Evolutionary conservation across 2,888 invertebrate species (phyloP), one percentile per base, ranked within the genome.

Genomic region (Leucoptera coffeella): DNA sequence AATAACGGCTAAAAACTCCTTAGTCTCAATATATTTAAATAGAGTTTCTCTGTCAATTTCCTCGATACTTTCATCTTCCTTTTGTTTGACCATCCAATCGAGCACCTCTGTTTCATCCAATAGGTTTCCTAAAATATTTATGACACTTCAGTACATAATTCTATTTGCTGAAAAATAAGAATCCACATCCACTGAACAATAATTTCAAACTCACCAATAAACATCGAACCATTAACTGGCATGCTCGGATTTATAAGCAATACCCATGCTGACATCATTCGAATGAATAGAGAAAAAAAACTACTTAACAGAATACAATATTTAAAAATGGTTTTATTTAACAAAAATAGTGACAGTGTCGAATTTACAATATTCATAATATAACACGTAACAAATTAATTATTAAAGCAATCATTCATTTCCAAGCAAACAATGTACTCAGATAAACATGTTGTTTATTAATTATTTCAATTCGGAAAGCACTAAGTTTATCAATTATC

Each of bases 21-120:
- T 89, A 15, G 83, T 84, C 45, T 85, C 86, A 40, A 93, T 90
- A 56, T 88, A 87, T 45, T 86, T 84, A 49, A 79, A 79, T 22
- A 93, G 69, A 42, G 79, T 77, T 26, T 89, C 87, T 42, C 93
- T 77, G 44, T 87, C 82, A 34, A 93, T 88, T 52, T 89, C 86
- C 52, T 90, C 89, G 38, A 93, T 90, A 47, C 89, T 91, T 51
- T 87, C 86, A 50, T 93, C 92, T 52, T 85, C 85, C 50, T 91
- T 89, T 54, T 93, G 92, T 51, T 84, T 83, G 31, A 86, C 75
- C 78, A 93, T 88, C 93, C 93, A 93, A 41, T 86, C 83, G 38
- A 93, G 74, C 4, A 93, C 90, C 50, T 85, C 83, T 25, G 74
- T 75, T 56, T 90, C 89, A 45, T 90, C 85, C 50, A 64, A 50